Evolutionary conservation across 2,797 vertebrate genomes (phyloP).

Genomic region (Tenualosa thibaudeaui): DNA sequence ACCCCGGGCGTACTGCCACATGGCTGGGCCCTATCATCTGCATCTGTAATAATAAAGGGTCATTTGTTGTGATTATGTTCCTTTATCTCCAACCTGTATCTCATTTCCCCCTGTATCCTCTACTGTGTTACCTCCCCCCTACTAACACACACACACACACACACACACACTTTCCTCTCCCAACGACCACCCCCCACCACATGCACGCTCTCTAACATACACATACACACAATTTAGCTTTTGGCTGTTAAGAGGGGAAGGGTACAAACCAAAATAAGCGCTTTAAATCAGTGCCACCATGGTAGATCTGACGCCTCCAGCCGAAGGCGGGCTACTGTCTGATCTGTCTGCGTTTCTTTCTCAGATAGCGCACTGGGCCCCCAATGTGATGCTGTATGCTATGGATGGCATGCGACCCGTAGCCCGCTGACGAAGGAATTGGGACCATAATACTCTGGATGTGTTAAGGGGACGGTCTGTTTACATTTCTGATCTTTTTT

Average conservation of each 20-base stretch:
- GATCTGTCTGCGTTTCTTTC: conserved; percentile 38
- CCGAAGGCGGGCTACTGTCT: conserved; percentile 38
- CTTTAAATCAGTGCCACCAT: conserved; percentile 49
- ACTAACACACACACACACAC: background rate
- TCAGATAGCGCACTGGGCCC: conserved; percentile 19
- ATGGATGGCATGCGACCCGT: background rate
- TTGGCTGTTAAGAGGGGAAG: background rate
- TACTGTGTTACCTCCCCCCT: conserved; percentile 66
- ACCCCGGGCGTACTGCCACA: conserved; percentile 80
- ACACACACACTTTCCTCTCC: background rate
- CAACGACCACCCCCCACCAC: background rate
- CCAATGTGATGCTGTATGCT: background rate
- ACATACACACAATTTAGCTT: conserved; percentile 17
- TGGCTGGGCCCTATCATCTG: conserved; percentile 76
- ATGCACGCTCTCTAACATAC: background rate
- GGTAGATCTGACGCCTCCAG: background rate
- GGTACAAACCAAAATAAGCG: background rate
- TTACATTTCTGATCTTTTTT: background rate
- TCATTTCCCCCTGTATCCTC: conserved; percentile 74
- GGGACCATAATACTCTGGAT: background rate
- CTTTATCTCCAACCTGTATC: conserved; percentile 85
- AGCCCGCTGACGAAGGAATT: background rate
- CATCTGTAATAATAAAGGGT: conserved; percentile 91
- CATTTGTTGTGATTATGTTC: conserved; percentile 81
- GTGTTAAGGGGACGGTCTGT: background rate